Conservation (phyloP, 2,113 vertebrate genomes). For the Oryzias javanicus region DNA sequence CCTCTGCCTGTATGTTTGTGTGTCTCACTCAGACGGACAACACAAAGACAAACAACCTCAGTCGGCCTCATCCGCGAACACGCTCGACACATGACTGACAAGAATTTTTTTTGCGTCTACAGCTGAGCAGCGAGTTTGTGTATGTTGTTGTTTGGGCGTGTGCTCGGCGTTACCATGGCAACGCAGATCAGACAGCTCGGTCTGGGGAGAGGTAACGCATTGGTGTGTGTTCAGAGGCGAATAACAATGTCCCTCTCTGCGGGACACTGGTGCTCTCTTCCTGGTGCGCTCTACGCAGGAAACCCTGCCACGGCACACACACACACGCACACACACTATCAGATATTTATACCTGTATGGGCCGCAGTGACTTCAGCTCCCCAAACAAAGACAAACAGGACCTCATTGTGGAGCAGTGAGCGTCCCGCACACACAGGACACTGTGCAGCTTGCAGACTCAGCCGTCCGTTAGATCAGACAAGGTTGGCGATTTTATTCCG, state of each 20-base stretch:
- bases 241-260: conserved; percentile 77
- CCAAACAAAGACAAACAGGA: conserved; percentile 62
- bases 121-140: conserved; percentile 17
- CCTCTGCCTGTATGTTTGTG: conserved; percentile 20
- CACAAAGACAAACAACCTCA: conserved; percentile 27
- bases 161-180: conserved; percentile 60
- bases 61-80: background rate
- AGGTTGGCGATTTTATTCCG: conserved; percentile 78
- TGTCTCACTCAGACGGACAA: conserved; percentile 16
- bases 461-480: conserved; percentile 76
- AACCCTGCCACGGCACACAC: conserved; percentile 56
- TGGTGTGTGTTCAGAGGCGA: conserved; percentile 53
- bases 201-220: conserved; percentile 49
- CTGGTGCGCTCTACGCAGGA: conserved; percentile 67
- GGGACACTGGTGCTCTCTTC: conserved; percentile 75
- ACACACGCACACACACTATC: conserved; percentile 43
- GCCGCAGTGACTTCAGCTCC: conserved; percentile 61
- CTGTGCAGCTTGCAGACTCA: conserved; percentile 58
- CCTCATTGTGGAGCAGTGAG: conserved; percentile 46
- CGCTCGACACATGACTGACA: background rate
- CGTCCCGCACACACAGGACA: conserved; percentile 25
- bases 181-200: conserved; percentile 64
- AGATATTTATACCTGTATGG: conserved; percentile 70
- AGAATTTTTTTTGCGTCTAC: conserved; percentile 6
- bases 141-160: conserved; percentile 74